Evolutionary conservation across 2,888 invertebrate species (phyloP), one percentile per base, ranked within the genome.

Genomic region (Laothoe populi): DNA sequence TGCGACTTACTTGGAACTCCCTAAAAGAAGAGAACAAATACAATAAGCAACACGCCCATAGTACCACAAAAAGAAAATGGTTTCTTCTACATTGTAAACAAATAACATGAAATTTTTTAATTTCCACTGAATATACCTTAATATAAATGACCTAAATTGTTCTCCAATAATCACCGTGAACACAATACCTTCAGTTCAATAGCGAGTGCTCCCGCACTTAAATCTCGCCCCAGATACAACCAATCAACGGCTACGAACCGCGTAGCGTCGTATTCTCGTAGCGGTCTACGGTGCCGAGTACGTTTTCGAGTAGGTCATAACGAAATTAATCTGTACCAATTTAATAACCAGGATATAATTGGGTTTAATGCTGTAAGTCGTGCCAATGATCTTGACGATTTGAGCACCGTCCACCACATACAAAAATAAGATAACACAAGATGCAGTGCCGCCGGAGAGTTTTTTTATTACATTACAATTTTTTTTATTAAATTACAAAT

Each of bases 241-340:
- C 23, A 64, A 40, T 59, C 45, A 40, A 45, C 62, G 59, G 59
- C 64, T 65, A 66, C 61, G 62, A 24, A 23, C 45, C 59, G 63
- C 49, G 48, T 60, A 66, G 64, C 57, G 60, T 26, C 42, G 42
- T 62, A 38, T 53, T 21, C 21, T 48, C 38, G 60, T 61, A 58
- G 35, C 10, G 49, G 49, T 31, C 49, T 53, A 53, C 49, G 31
- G 8, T 31, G 62, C 26, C 24, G 26, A 62, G 59, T 59, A 42
- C 42, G 16, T 31, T 53, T n/a, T 61, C 61, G 49, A 65, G 48
- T 23, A 49, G 44, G 13, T 58, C 60, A 60, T 49, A 60, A 62
- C 42, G 19, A 53, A 68, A 72, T 71, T 59, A 61, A 70, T 67
- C 66, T 68, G 63, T 44, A 58, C 24, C 45, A 38, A 7, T 40